Evolutionary conservation across 2,888 invertebrate genomes (phyloP).

Genomic region (Barypeithes pellucidus): DNA sequence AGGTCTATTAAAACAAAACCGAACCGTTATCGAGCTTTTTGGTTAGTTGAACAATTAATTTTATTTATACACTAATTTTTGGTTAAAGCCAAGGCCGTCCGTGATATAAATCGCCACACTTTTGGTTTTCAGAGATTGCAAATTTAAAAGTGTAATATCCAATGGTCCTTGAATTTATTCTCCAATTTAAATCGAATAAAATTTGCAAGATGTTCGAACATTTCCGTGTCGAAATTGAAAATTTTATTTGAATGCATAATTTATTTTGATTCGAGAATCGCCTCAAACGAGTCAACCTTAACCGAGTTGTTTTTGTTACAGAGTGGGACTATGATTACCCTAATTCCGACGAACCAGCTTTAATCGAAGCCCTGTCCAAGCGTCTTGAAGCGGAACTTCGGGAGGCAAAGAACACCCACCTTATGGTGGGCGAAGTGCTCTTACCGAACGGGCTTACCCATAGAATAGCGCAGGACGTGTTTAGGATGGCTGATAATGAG

Average conservation of each 20-base stretch:
- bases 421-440: conserved; percentile 87
- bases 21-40: neutral
- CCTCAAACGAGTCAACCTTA: neutral
- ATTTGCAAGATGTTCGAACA: conserved; percentile 16
- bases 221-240: neutral
- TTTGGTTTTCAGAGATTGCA: conserved; percentile 8
- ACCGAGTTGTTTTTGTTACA: conserved; percentile 48
- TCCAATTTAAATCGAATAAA: conserved; percentile 2
- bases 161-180: conserved; percentile 12
- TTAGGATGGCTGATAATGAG: conserved; percentile 87
- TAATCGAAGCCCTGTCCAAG: conserved; percentile 81
- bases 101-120: conserved; percentile 6
- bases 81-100: neutral
- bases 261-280: neutral
- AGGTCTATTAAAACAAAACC: neutral
- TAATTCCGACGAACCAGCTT: conserved; percentile 71
- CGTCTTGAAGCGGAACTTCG: conserved; percentile 85
- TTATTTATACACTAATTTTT: conserved; percentile 8
- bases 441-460: conserved; percentile 86
- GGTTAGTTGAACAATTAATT: neutral
- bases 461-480: conserved; percentile 83
- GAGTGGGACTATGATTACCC: conserved; percentile 60
- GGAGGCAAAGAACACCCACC: conserved; percentile 84
- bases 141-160: conserved; percentile 19
- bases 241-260: conserved; percentile 12